Evolutionary conservation across 2,113 vertebrate genomes (phyloP).

Genomic region (Callopanchax toddi): DNA sequence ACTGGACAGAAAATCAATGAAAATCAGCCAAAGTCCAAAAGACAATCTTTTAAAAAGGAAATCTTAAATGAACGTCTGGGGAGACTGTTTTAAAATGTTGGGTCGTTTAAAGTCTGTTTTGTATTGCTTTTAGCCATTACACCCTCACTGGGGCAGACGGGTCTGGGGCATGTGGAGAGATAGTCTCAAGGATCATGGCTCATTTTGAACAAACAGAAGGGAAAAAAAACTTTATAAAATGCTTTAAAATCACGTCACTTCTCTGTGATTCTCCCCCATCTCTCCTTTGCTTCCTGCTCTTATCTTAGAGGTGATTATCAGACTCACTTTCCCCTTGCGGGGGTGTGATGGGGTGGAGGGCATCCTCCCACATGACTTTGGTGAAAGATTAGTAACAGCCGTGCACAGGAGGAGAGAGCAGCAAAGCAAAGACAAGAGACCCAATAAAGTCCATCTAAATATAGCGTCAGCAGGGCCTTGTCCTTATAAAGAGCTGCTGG

Average conservation of each 20-base stretch:
- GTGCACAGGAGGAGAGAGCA: constrained; percentile 37
- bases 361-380: constrained; percentile 65
- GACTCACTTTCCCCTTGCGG: constrained; percentile 46
- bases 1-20: not conserved
- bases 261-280: constrained; percentile 46
- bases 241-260: constrained; percentile 46
- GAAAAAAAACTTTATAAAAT: constrained; percentile 46
- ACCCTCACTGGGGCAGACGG: too few relatives aligned
- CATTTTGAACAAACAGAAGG: constrained; percentile 2
- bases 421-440: constrained; percentile 66
- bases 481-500: constrained; percentile 83
- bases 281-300: constrained; percentile 54
- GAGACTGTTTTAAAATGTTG: too few relatives aligned
- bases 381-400: constrained; percentile 66
- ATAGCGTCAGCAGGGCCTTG: constrained; percentile 72
- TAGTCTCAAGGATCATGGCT: too few relatives aligned
- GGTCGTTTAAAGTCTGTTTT: too few relatives aligned
- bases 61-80: too few relatives aligned
- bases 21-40: not conserved
- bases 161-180: too few relatives aligned
- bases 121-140: too few relatives aligned
- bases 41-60: too few relatives aligned
- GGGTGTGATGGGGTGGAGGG: constrained; percentile 52
- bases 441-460: constrained; percentile 81
- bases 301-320: constrained; percentile 73